Conservation (phyloP, 2,797 vertebrate genomes). For the Diglossa cyanea region DNA sequence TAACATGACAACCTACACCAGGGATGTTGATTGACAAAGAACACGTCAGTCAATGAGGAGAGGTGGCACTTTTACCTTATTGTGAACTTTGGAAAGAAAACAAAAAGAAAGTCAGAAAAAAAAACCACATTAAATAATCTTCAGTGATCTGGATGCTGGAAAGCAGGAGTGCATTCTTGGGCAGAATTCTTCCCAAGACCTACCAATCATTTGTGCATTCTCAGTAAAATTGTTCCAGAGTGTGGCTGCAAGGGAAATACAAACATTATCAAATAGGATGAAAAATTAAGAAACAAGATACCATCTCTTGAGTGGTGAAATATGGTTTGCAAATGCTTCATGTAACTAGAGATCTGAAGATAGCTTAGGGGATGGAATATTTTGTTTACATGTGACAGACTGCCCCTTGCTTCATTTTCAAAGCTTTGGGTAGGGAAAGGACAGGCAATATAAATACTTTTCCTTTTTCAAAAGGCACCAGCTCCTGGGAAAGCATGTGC, state of each 20-base stretch:
- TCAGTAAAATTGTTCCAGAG: neutral
- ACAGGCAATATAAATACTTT: neutral
- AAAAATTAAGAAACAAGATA: neutral
- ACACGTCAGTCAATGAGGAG: neutral
- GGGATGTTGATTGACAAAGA: neutral
- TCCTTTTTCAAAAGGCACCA: neutral
- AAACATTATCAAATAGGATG: neutral
- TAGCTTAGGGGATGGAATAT: neutral
- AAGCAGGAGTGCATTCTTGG: neutral
- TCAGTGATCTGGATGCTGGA: neutral
- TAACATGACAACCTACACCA: neutral
- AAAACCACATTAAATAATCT: rapidly evolving
- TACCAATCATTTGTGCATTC: neutral
- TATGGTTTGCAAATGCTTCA: neutral
- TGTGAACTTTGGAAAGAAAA: neutral
- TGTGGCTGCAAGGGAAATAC: neutral
- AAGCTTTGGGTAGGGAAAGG: neutral
- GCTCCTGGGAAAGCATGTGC: neutral
- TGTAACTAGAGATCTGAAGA: neutral
- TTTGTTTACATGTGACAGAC: neutral
- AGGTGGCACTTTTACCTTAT: neutral
- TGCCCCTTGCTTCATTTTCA: neutral
- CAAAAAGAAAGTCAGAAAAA: neutral
- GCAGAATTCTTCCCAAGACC: neutral
- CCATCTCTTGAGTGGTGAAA: neutral